A percentile compares a stretch with the other conserved stretches of the same genome.
phyloP scores from a whole-genome alignment of 2,888 invertebrate genomes.

The Tipula confusa region DNA sequence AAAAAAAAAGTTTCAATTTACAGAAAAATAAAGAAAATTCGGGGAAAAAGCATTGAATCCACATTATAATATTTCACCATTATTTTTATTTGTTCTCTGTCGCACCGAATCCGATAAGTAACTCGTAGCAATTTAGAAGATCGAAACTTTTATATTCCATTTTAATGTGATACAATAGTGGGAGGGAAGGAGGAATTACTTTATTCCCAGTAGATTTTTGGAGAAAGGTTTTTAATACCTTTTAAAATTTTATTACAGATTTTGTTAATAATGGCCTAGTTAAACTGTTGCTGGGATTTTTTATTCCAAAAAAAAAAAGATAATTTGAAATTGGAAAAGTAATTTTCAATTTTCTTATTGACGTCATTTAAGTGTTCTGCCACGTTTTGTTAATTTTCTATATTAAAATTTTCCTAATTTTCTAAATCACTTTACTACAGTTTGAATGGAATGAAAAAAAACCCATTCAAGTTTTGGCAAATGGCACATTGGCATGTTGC shows the following conservation, averaged over 20 bases:
- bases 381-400: too few species aligned
- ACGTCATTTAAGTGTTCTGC: too few species aligned
- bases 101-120: background rate
- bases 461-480: too few species aligned
- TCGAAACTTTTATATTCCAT: background rate
- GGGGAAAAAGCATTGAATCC: background rate
- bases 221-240: background rate
- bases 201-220: background rate
- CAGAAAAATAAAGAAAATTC: background rate
- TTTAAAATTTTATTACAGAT: background rate
- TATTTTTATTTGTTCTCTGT: background rate
- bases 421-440: too few species aligned
- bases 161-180: background rate
- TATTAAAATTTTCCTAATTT: too few species aligned
- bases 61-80: background rate
- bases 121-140: background rate
- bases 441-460: too few species aligned
- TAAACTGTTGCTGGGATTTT: background rate
- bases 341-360: too few species aligned
- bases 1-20: slow-evolving; percentile 10
- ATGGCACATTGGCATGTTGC: too few species aligned
- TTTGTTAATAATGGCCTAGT: background rate
- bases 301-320: too few species aligned
- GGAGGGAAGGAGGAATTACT: background rate
- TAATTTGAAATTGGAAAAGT: too few species aligned